A percentile compares a stretch with the other conserved stretches of the same genome.
These are phyloP conservation scores for Candoia aspera DNA, from an alignment of 2,113 vertebrate genomes.

Conservation along the genomic window DNA sequence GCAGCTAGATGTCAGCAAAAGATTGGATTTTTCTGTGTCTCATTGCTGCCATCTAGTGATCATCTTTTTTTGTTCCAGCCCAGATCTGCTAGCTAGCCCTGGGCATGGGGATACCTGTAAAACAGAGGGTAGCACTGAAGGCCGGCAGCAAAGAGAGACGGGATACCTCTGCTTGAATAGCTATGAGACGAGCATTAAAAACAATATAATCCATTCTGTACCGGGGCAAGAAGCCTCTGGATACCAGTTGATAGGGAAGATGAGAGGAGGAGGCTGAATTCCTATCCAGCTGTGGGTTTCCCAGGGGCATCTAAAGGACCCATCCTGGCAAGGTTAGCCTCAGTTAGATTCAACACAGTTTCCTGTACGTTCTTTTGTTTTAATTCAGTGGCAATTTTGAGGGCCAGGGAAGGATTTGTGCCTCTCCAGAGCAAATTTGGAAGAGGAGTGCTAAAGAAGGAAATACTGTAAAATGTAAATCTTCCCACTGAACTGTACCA, in stretches of 20 bases:
- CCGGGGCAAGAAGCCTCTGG: neutral
- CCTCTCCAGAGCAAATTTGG: slow-evolving; percentile 49
- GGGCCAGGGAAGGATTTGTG: neutral
- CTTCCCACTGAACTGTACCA: slow-evolving; percentile 41
- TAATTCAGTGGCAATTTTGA: neutral
- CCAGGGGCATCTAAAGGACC: neutral
- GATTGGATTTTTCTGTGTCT: neutral
- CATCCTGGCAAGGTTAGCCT: neutral
- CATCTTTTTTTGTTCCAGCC: neutral
- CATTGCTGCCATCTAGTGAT: neutral
- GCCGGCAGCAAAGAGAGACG: neutral
- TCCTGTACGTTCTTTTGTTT: neutral
- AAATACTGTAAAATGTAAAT: slow-evolving; percentile 11
- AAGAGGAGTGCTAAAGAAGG: slow-evolving; percentile 39
- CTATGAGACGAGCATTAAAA: neutral
- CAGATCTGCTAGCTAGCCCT: neutral
- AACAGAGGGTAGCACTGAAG: neutral
- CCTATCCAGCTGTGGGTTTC: neutral
- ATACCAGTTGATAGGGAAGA: neutral
- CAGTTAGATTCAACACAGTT: neutral
- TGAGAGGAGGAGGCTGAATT: neutral
- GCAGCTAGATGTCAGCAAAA: neutral
- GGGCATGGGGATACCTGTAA: neutral
- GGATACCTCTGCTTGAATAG: neutral
- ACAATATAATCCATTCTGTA: neutral